Percentiles rank a stretch among this genome's conserved stretches.
These are phyloP conservation scores for Labrus mixtus DNA, from an alignment of 2,113 vertebrate species.

Conservation along the genomic window DNA sequence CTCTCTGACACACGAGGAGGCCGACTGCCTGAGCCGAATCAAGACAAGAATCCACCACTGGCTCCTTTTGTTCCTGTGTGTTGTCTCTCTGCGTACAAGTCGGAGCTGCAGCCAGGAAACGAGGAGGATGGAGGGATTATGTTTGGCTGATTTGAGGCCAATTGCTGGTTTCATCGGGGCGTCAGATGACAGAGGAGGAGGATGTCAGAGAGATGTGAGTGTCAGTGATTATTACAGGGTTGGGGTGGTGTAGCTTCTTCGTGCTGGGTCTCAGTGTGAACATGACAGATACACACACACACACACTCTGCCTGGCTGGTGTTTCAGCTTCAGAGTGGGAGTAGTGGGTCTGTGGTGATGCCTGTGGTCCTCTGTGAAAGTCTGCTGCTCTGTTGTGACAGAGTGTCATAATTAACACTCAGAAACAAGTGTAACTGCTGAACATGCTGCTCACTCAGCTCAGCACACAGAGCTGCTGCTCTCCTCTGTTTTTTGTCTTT, in stretches of 20 bases:
- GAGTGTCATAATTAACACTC: conserved; percentile 55
- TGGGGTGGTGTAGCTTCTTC: conserved; percentile 56
- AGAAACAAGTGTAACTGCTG: conserved; percentile 25
- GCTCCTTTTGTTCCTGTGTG: conserved; percentile 64
- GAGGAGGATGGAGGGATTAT: conserved; percentile 73
- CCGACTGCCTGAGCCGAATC: conserved; percentile 53
- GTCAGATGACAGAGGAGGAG: conserved; percentile 59
- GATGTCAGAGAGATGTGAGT: conserved; percentile 67
- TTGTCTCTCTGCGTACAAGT: conserved; percentile 29
- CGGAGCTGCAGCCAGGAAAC: conserved; percentile 46
- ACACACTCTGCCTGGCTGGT: conserved; percentile 26
- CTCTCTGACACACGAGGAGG: conserved; percentile 61
- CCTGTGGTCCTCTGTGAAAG: conserved; percentile 29
- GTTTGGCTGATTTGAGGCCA: conserved; percentile 81
- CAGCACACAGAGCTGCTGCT: neutral
- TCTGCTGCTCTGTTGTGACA: conserved; percentile 54
- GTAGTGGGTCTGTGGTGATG: conserved; percentile 46
- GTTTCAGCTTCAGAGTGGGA: conserved; percentile 42
- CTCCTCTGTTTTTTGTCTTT: neutral
- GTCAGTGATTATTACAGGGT: conserved; percentile 80
- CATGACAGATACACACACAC: conserved; percentile 62
- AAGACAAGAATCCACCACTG: conserved; percentile 47
- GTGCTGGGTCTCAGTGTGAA: conserved; percentile 71
- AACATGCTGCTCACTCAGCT: conserved; percentile 11
- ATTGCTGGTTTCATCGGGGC: conserved; percentile 75